phyloP scores from a whole-genome alignment of 2,113 vertebrate species.

The Poecile atricapillus region DNA sequence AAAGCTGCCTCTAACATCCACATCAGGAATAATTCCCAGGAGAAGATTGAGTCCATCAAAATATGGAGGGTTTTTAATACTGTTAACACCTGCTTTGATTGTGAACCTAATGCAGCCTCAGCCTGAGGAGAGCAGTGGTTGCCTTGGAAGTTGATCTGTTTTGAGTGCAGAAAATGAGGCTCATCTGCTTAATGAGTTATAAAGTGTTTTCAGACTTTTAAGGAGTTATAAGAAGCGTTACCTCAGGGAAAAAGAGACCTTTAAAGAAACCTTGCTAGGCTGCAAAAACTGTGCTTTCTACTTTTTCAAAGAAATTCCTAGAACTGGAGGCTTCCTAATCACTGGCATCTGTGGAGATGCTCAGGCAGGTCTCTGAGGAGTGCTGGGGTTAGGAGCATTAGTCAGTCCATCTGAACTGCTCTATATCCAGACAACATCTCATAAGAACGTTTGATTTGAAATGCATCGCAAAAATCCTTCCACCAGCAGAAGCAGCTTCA shows the following conservation, averaged over 20 bases:
- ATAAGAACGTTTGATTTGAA: constrained; percentile 1
- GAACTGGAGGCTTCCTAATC: background rate
- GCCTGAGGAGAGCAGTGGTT: background rate
- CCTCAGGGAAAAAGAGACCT: background rate
- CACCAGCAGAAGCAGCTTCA: background rate
- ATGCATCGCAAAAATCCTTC: background rate
- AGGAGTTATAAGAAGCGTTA: background rate
- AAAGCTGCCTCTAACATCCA: background rate
- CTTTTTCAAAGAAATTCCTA: background rate
- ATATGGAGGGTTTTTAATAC: background rate
- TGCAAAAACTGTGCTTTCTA: background rate
- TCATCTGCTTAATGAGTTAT: background rate
- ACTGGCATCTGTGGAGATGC: background rate
- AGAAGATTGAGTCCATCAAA: background rate
- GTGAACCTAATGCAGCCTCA: background rate
- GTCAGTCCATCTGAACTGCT: constrained; percentile 8
- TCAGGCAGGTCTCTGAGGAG: background rate
- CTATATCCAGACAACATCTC: background rate
- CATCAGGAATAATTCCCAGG: background rate
- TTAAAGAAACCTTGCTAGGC: background rate
- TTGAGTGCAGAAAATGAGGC: background rate
- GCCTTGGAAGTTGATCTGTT: background rate
- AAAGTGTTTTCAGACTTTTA: background rate
- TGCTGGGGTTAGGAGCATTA: background rate
- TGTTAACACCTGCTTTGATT: background rate